Evolutionary conservation across 2,113 vertebrate genomes (phyloP), one percentile per base, ranked within the genome.

Genomic region (Trogon surrucura): DNA sequence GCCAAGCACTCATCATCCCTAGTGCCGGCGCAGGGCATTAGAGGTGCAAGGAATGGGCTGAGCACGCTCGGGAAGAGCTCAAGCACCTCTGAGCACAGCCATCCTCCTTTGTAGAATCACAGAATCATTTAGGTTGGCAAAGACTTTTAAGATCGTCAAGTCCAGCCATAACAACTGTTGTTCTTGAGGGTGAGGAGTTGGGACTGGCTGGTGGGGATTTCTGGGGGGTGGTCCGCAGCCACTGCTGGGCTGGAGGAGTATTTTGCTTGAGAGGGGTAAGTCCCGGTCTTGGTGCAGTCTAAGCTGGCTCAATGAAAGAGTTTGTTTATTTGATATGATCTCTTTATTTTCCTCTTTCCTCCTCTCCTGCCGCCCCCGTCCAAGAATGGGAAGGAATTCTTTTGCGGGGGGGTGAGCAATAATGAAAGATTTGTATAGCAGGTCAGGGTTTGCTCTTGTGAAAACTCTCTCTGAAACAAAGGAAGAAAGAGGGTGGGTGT

Each of bases 1-100:
- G 98, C 97, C 97, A 97, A 95, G 91, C 47, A 77, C 67, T 95
- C 93, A 72, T 98, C 97, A 97, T 97, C 97, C 97, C 97, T 50
- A 88, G 96, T 96, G 96, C 96, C 61, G 51, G 58, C 25, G 54
- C 78, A 67, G 75, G 96, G 96, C 88, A 97, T 97, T 96, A 97
- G 93, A 67, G 95, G 77, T 34, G 79, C 91, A 5, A 86, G 94
- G 95, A 96, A 92, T 80, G 81, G 97, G 82, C 89, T 8, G 6
- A 74, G 80, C 81, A 38, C 14, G 6, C 82, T 74, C 1, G 1
- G 83, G 67, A 57, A 26, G 92, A 77, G 51, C 90, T 80, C 92
- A 93, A 90, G 97, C 91, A 95, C 89, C 71, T 88, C 80, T 36
- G 80, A 90, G 70, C 50, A 0, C 27, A 7, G 8, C 18, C 2